Base-by-base conservation (phyloP, 2,888 invertebrate genomes). In the Polyploca ridens region DNA sequence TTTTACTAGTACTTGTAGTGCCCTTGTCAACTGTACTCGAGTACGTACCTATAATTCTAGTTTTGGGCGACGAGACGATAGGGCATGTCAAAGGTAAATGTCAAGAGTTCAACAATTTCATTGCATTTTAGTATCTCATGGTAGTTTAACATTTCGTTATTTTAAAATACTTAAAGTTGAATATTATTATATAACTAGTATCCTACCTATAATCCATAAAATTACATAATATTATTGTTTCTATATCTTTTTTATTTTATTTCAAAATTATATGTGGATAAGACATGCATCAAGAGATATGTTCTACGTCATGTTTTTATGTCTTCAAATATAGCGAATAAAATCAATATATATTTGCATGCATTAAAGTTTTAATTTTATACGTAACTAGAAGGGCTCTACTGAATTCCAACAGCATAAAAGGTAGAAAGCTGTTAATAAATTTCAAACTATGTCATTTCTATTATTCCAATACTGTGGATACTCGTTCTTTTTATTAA, bases 1-100 rank as follows among this genome's bases (percentile, higher is more conserved):
- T 84, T 91, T 90, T 88, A 90, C 79, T 80, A 79, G 78, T 77
- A 74, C 69, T 72, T 71, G 54, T 63, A 72, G 76, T 77, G 78
- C 68, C 80, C 79, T 81, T 83, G 79, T 77, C 77, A 76, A 72
- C 41, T 33, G 41, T 41, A 61, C n/a, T 13, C 6, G 10, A 54
- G 54, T 54, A 19, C n/a, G 19, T 16, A 54, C 54, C 19, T 49
- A 7, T 19, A 16, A 49, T 10, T 54, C n/a, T 54, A 54, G 54
- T 19, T 19, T 54, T 10, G 3, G 54, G 54, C 54, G 10, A 54
- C 54, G 54, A 27, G 27, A 54, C 54, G 10, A 10, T 19, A 19
- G 19, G 19, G 10, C 54, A 2, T 54, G 16, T 19, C 10, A 54
- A 54, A 54, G 54, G 54, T 54, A 7, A 19, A 19, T 19, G 54